phyloP scores from a whole-genome alignment of 1,140 invertebrate species.

The Zaprionus taronus region DNA sequence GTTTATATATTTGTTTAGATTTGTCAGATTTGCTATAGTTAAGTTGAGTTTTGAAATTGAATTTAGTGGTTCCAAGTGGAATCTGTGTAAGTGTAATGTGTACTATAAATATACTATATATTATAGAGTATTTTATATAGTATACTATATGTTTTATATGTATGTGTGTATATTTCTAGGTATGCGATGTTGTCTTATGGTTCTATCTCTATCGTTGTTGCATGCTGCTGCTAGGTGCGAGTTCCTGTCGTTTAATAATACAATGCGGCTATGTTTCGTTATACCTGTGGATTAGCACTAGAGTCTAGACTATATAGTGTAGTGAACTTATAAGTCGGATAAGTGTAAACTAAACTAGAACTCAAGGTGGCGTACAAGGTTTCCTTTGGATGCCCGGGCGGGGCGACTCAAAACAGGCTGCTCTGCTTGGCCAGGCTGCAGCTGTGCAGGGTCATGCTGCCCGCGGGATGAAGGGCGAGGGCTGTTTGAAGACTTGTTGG shows the following conservation, averaged over 20 bases:
- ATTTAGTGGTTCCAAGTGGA: background rate
- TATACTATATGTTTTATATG: background rate
- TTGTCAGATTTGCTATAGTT: background rate
- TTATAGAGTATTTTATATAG: background rate
- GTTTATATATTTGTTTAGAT: background rate
- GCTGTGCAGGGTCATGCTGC: constrained; percentile 75
- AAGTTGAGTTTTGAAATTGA: background rate
- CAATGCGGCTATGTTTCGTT: constrained; percentile 61
- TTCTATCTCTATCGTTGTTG: constrained; percentile 24
- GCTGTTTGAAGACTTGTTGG: constrained; percentile 58
- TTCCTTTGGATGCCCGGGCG: constrained; percentile 71
- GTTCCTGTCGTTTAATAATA: constrained; percentile 71
- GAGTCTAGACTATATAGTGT: constrained; percentile 13
- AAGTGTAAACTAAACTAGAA: constrained; percentile 56
- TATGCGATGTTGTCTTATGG: constrained; percentile 6
- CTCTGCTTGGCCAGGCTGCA: constrained; percentile 78
- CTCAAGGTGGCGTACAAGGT: constrained; percentile 48
- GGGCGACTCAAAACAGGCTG: constrained; percentile 64
- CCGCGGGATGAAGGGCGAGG: constrained; percentile 64
- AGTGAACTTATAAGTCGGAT: constrained; percentile 2
- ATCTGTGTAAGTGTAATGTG: background rate
- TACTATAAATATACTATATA: background rate
- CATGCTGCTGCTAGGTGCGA: constrained; percentile 57
- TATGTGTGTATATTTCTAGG: background rate
- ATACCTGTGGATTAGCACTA: constrained; percentile 13